These are phyloP conservation scores for Anaspis maculata DNA, from an alignment of 2,888 invertebrate genomes.

Conservation along the genomic window DNA sequence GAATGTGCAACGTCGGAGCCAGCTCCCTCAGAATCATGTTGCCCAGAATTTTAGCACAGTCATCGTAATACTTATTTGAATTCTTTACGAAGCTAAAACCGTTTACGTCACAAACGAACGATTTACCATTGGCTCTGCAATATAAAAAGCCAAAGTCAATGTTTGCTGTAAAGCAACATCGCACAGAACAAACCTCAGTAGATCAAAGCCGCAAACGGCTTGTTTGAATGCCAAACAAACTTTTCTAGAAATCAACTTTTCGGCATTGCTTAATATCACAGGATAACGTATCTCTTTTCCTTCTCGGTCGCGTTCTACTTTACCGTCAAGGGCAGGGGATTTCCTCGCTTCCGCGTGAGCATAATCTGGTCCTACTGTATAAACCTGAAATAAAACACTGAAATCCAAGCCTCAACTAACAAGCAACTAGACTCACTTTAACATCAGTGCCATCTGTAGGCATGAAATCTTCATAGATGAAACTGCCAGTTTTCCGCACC, in stretches of 20 bases:
- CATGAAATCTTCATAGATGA: conserved; percentile 99
- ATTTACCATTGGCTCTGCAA: conserved; percentile 91
- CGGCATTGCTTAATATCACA: conserved; percentile 92
- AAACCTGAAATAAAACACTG: no score
- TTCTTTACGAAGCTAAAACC: conserved; percentile 99
- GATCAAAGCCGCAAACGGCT: conserved; percentile 98
- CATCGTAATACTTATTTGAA: conserved; percentile 99
- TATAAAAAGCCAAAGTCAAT: conserved; percentile 3
- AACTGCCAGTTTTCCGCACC: conserved; percentile 94
- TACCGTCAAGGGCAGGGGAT: conserved; percentile 96
- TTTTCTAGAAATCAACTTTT: conserved; percentile 95
- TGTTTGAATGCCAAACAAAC: conserved; percentile 96
- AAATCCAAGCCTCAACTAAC: no score
- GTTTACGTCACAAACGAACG: conserved; percentile 99
- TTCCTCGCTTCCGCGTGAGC: conserved; percentile 99
- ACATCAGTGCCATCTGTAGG: conserved; percentile 84
- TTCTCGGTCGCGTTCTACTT: conserved; percentile 95
- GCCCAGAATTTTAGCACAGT: conserved; percentile 95
- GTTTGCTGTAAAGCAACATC: not conserved
- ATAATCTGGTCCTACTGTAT: conserved; percentile 98
- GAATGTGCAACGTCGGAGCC: conserved; percentile 92
- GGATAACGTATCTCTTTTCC: conserved; percentile 98
- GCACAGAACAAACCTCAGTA: conserved; percentile 53
- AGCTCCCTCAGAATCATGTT: conserved; percentile 95
- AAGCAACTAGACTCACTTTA: conserved; percentile 38